phyloP scores from a whole-genome alignment of 2,113 vertebrate species.

The Centropristis striata region DNA sequence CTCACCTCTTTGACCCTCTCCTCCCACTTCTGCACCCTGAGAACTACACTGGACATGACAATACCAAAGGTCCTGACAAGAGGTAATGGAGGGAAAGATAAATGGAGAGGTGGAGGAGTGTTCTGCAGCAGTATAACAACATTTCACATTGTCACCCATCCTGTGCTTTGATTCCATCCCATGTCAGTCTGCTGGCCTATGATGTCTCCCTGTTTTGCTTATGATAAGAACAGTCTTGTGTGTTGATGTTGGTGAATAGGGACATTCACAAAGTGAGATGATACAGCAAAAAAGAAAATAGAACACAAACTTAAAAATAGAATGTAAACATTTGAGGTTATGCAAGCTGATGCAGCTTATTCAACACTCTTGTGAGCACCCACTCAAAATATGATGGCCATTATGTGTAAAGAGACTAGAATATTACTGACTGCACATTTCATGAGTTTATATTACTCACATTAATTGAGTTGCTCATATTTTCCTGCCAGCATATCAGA shows the following conservation, averaged over 20 bases:
- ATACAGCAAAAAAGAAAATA: slow-evolving; percentile 19
- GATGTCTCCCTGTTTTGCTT: background rate
- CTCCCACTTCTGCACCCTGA: too few relatives aligned
- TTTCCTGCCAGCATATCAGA: background rate
- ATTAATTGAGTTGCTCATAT: background rate
- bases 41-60: background rate
- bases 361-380: slow-evolving; percentile 17
- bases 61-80: background rate
- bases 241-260: background rate
- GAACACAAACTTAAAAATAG: slow-evolving; percentile 15
- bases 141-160: too few relatives aligned
- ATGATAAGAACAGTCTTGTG: background rate
- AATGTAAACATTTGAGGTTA: slow-evolving; percentile 11
- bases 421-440: background rate
- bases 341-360: slow-evolving; percentile 10
- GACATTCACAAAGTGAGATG: slow-evolving; percentile 3
- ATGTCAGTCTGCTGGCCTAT: background rate
- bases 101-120: background rate
- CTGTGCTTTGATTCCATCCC: background rate
- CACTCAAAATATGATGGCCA: background rate
- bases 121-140: background rate
- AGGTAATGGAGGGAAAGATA: background rate
- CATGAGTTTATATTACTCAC: background rate
- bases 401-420: background rate
- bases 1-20: too few relatives aligned